A percentile compares a stretch with the other conserved stretches of the same genome.
These are phyloP conservation scores for Conopomorpha cramerella DNA, from an alignment of 1,140 invertebrate genomes.

Conservation along the genomic window DNA sequence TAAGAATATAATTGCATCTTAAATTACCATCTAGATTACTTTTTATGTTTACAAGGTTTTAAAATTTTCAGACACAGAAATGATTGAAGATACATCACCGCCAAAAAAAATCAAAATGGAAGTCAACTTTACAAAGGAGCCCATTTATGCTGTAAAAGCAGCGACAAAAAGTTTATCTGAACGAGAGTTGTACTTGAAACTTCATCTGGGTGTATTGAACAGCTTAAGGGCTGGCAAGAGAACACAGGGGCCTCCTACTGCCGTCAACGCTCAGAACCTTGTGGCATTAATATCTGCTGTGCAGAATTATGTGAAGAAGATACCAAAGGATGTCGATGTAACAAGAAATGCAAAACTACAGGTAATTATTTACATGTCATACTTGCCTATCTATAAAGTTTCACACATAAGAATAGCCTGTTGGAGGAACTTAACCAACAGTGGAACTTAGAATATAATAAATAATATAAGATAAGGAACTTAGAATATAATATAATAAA, in stretches of 20 bases:
- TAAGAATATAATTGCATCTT: no score
- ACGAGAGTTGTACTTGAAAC: slow-evolving; percentile 61
- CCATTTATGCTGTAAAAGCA: slow-evolving; percentile 22
- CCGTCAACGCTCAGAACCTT: slow-evolving; percentile 64
- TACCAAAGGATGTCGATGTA: no score
- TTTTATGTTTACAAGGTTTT: no score
- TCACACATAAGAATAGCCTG: no score
- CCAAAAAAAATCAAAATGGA: slow-evolving; percentile 49
- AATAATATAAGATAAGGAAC: no score
- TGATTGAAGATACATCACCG: slow-evolving; percentile 23
- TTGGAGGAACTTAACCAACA: no score
- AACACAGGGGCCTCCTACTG: slow-evolving; percentile 55
- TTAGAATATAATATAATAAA: no score
- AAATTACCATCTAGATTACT: no score
- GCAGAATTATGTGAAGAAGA: slow-evolving; percentile 43
- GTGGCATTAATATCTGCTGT: slow-evolving; percentile 46
- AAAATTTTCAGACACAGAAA: slow-evolving; percentile 20
- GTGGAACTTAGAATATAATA: no score
- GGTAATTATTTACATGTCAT: no score
- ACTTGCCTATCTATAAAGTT: no score
- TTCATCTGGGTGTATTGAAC: slow-evolving; percentile 69
- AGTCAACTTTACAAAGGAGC: slow-evolving; percentile 20
- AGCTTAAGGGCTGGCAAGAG: slow-evolving; percentile 62
- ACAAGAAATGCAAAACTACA: no score
- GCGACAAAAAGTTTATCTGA: slow-evolving; percentile 21